These are phyloP conservation scores for Thinocorus orbignyianus DNA, from an alignment of 2,113 vertebrate genomes.

Conservation along the genomic window DNA sequence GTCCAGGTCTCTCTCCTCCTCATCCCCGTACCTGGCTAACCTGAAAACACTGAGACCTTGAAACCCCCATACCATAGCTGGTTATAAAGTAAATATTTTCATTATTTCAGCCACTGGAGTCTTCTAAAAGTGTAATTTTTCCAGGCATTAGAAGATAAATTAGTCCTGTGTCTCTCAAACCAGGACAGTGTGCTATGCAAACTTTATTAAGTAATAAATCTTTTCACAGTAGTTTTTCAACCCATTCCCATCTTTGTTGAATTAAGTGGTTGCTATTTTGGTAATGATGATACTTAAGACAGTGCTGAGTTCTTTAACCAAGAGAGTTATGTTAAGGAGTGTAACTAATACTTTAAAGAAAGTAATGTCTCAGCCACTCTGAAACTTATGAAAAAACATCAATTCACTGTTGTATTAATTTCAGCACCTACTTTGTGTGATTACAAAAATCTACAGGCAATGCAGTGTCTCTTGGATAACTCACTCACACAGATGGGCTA, in stretches of 20 bases:
- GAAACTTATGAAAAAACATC: neutral
- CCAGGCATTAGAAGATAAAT: neutral
- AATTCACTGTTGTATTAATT: neutral
- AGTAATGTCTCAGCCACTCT: neutral
- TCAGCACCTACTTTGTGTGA: neutral
- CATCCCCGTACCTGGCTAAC: neutral
- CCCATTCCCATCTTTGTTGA: neutral
- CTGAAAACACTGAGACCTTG: neutral
- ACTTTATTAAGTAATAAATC: conserved; percentile 48
- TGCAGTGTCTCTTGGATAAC: neutral
- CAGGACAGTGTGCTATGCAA: neutral
- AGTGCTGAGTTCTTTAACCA: neutral
- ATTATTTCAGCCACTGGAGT: neutral
- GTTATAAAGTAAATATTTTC: neutral
- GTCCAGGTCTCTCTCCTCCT: neutral
- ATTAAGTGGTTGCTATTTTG: conserved; percentile 21
- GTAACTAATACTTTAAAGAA: neutral
- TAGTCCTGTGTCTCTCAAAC: neutral
- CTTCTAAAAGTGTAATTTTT: neutral
- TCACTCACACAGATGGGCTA: neutral
- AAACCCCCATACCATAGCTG: neutral
- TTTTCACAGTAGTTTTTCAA: neutral
- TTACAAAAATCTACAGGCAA: neutral
- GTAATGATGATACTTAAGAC: neutral
- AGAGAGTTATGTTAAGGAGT: neutral